Percentiles rank a stretch among this genome's conserved stretches.
These are phyloP conservation scores for Parotocinclus haroldoi DNA, from an alignment of 2,797 vertebrate species.

Conservation along the genomic window DNA sequence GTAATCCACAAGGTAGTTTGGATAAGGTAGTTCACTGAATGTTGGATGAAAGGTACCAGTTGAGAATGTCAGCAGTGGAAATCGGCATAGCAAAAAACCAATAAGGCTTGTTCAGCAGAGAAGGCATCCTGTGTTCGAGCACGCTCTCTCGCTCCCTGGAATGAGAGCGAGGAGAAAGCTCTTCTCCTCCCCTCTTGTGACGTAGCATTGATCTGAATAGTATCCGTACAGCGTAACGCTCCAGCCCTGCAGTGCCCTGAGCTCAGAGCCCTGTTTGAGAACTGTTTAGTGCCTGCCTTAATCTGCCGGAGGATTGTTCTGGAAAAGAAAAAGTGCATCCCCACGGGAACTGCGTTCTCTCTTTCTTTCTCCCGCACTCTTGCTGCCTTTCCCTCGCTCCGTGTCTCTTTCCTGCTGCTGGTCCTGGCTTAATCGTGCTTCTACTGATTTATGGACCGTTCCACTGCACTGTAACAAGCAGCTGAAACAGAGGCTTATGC, in stretches of 20 bases:
- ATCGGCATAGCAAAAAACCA: slow-evolving; percentile 53
- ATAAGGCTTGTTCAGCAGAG: slow-evolving; percentile 31
- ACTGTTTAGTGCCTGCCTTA: slow-evolving; percentile 35
- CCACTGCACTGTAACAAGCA: slow-evolving; percentile 67
- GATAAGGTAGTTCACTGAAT: slow-evolving; percentile 37
- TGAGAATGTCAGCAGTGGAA: slow-evolving; percentile 41
- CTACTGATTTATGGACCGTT: slow-evolving; percentile 54
- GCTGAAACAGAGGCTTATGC: slow-evolving; percentile 61
- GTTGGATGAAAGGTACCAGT: slow-evolving; percentile 50
- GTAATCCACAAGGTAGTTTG: slow-evolving; percentile 80
- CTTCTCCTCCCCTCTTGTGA: slow-evolving; percentile 51
- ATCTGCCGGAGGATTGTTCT: slow-evolving; percentile 41
- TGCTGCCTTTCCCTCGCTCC: slow-evolving; percentile 53
- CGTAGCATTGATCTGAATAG: slow-evolving; percentile 53
- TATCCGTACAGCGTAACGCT: slow-evolving; percentile 43
- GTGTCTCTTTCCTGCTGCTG: slow-evolving; percentile 43
- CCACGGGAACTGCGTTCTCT: slow-evolving; percentile 41
- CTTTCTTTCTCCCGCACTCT: slow-evolving; percentile 34
- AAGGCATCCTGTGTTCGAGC: slow-evolving; percentile 46
- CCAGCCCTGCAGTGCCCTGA: slow-evolving; percentile 68
- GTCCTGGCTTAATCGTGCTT: slow-evolving; percentile 48
- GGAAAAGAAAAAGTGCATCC: slow-evolving; percentile 39
- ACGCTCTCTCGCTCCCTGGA: slow-evolving; percentile 33
- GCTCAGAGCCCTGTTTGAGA: slow-evolving; percentile 59
- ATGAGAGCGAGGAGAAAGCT: slow-evolving; percentile 24